phyloP scores from a whole-genome alignment of 2,113 vertebrate species.

The Ascaphus truei region DNA sequence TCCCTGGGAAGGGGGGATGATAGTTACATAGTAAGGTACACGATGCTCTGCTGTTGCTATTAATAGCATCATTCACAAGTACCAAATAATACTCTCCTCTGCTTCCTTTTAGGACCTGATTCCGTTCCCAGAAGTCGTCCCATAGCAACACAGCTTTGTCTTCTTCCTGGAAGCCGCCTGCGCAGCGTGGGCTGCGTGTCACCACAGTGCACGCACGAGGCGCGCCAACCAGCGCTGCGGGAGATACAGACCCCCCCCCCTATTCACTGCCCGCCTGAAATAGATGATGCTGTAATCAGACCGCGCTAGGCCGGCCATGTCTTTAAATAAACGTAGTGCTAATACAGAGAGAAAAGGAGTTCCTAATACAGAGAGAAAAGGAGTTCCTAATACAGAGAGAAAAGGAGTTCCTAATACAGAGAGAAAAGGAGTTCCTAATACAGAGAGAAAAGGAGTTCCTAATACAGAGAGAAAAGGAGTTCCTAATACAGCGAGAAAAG shows the following conservation, averaged over 20 bases:
- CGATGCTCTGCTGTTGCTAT: neutral
- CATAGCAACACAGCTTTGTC: constrained; percentile 14
- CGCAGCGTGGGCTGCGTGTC: neutral
- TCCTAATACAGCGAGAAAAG: no score
- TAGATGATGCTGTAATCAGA: neutral
- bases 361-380: no score
- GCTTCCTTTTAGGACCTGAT: neutral
- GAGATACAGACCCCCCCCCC: neutral
- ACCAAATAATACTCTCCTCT: neutral
- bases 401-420: no score
- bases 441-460: no score
- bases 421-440: no score
- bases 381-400: no score
- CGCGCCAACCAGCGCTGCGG: constrained; percentile 7
- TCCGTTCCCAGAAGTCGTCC: constrained; percentile 13
- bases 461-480: no score
- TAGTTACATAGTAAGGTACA: no score
- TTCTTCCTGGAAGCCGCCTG: constrained; percentile 8
- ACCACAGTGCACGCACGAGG: neutral
- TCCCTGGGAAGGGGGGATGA: no score
- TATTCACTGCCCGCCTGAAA: neutral
- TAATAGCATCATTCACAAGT: neutral
- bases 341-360: no score
- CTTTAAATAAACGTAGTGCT: no score
- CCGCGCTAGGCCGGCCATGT: no score